Conservation (phyloP, 2,888 invertebrate species). For the Oscheius onirici region DNA sequence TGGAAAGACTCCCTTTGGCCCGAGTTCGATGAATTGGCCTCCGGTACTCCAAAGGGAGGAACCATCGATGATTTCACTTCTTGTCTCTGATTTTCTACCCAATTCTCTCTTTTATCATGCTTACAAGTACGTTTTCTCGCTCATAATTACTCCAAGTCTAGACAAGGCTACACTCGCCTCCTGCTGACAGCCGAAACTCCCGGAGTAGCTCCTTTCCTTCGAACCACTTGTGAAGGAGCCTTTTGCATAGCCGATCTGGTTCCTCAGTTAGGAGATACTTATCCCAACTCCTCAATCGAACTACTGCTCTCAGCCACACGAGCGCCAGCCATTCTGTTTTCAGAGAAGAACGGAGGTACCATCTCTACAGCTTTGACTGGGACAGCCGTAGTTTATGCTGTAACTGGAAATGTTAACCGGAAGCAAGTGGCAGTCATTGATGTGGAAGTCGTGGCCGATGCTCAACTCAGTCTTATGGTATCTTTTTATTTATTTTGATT, state of each 20-base stretch:
- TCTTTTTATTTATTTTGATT: background rate
- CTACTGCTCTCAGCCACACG: slow-evolving; percentile 56
- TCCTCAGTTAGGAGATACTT: slow-evolving; percentile 51
- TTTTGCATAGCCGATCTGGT: slow-evolving; percentile 55
- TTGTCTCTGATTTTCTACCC: slow-evolving; percentile 65
- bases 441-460: slow-evolving; percentile 59
- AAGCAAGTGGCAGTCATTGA: slow-evolving; percentile 57
- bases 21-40: slow-evolving; percentile 47
- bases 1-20: slow-evolving; percentile 54
- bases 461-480: slow-evolving; percentile 47
- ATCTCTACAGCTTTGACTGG: slow-evolving; percentile 36
- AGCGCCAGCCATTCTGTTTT: slow-evolving; percentile 60
- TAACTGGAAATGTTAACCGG: slow-evolving; percentile 38
- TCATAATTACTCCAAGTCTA: slow-evolving; percentile 13
- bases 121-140: slow-evolving; percentile 49
- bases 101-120: slow-evolving; percentile 70
- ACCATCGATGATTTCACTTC: slow-evolving; percentile 60
- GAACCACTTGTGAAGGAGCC: slow-evolving; percentile 52
- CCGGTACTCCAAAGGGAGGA: slow-evolving; percentile 33
- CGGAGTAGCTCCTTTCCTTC: slow-evolving; percentile 51
- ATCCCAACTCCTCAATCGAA: slow-evolving; percentile 54
- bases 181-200: slow-evolving; percentile 47
- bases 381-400: slow-evolving; percentile 51
- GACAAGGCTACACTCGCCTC: slow-evolving; percentile 50
- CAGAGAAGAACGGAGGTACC: slow-evolving; percentile 54